Conservation (phyloP, 2,888 invertebrate species). For the Branchipolynoe longqiensis region DNA sequence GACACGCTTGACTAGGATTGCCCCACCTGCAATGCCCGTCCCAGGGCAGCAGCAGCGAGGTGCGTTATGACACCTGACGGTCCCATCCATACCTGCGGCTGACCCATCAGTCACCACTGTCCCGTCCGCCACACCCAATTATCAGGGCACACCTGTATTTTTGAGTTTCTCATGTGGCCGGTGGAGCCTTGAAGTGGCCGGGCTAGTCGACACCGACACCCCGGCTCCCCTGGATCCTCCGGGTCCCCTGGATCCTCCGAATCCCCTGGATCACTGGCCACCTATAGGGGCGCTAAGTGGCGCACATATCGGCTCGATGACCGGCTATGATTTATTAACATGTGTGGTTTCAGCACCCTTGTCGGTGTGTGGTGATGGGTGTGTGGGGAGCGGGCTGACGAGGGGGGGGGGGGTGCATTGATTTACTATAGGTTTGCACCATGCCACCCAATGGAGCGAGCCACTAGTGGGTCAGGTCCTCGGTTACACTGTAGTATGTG, state of each 20-base stretch:
- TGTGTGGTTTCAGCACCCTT: too few relatives aligned
- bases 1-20: slow-evolving; percentile 29
- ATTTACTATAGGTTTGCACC: slow-evolving; percentile 22
- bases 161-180: slow-evolving; percentile 1
- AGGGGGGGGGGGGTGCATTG: slow-evolving; percentile 13
- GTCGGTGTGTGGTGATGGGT: too few relatives aligned
- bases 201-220: neutral
- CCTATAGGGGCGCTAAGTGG: slow-evolving; percentile 20
- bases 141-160: slow-evolving; percentile 38
- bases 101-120: neutral
- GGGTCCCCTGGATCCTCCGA: too few relatives aligned
- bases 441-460: neutral
- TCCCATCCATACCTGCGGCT: neutral
- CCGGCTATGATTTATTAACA: slow-evolving; percentile 28
- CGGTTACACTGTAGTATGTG: too few relatives aligned
- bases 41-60: too few relatives aligned
- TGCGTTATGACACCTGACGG: slow-evolving; percentile 4
- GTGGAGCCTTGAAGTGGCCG: neutral
- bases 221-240: too few relatives aligned
- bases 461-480: too few relatives aligned
- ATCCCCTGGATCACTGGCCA: slow-evolving; percentile 11
- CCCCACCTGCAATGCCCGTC: too few relatives aligned
- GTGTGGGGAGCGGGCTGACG: neutral
- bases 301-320: neutral
- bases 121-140: neutral